Evolutionary conservation across 2,113 vertebrate genomes (phyloP).

Genomic region (Haemorhous mexicanus): DNA sequence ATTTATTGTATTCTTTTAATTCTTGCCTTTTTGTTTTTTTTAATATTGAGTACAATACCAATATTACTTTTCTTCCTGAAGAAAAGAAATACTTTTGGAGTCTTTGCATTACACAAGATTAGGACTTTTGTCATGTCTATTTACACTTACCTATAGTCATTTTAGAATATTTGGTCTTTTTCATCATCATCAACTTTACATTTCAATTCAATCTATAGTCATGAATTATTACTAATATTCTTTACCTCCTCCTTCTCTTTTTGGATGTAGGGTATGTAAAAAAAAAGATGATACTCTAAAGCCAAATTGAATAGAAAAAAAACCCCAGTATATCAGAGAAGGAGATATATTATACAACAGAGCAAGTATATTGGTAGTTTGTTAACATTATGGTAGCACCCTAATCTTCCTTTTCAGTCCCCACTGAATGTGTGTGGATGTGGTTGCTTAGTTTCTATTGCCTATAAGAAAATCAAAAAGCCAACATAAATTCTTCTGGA

Average conservation of each 20-base stretch:
- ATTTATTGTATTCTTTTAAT: background rate
- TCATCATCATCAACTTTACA: background rate
- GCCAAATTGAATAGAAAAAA: background rate
- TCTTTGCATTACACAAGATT: background rate
- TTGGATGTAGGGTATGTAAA: background rate
- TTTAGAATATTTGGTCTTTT: background rate
- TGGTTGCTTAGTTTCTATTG: background rate
- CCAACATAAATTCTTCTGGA: background rate
- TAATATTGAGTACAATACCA: background rate
- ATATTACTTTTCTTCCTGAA: background rate
- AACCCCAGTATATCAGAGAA: background rate
- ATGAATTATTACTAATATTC: background rate
- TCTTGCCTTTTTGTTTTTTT: accelerated
- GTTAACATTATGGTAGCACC: background rate
- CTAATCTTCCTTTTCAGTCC: background rate
- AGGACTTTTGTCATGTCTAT: background rate
- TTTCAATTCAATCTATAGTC: background rate
- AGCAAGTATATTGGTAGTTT: background rate
- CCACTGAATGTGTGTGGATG: background rate
- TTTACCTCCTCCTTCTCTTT: background rate
- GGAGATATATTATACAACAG: background rate
- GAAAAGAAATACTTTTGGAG: background rate
- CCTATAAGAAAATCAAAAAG: background rate
- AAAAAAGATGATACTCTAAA: background rate
- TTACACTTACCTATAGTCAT: background rate